These are phyloP conservation scores for Scaptomyza cyrtandrae DNA, from an alignment of 2,888 invertebrate species.

Conservation along the genomic window DNA sequence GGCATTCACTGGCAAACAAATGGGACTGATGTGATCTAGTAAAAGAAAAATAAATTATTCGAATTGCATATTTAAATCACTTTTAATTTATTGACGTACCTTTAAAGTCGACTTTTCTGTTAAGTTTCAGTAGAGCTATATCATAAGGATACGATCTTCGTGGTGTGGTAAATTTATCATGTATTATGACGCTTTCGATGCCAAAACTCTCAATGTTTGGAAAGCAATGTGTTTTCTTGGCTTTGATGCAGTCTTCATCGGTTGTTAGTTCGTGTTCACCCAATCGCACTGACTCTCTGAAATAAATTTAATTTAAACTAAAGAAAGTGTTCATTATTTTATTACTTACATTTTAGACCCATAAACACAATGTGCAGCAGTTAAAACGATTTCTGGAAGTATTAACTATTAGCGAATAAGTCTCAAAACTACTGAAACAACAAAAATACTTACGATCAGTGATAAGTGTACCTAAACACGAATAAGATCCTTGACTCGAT, in stretches of 20 bases:
- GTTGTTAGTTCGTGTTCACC: neutral
- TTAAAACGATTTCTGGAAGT: slow-evolving; percentile 21
- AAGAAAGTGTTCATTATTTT: too few relatives aligned
- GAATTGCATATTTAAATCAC: neutral
- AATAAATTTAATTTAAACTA: too few relatives aligned
- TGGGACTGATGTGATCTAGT: slow-evolving; percentile 26
- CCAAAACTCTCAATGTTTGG: slow-evolving; percentile 6
- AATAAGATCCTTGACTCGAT: neutral
- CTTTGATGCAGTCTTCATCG: neutral
- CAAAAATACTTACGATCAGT: slow-evolving; percentile 28
- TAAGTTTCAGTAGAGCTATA: slow-evolving; percentile 28
- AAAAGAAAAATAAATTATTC: neutral
- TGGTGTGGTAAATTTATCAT: neutral
- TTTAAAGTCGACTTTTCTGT: slow-evolving; percentile 13
- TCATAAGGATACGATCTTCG: neutral
- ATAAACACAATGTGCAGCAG: slow-evolving; percentile 20
- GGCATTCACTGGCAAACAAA: slow-evolving; percentile 31
- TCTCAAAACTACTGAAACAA: too few relatives aligned
- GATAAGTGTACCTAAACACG: slow-evolving; percentile 16
- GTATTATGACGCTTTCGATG: slow-evolving; percentile 3
- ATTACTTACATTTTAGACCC: neutral
- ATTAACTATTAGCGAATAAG: neutral
- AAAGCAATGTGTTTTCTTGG: neutral
- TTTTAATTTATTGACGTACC: slow-evolving; percentile 3
- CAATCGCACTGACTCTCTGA: neutral